Conservation (phyloP, 2,888 invertebrate genomes). For the Diploptera punctata region DNA sequence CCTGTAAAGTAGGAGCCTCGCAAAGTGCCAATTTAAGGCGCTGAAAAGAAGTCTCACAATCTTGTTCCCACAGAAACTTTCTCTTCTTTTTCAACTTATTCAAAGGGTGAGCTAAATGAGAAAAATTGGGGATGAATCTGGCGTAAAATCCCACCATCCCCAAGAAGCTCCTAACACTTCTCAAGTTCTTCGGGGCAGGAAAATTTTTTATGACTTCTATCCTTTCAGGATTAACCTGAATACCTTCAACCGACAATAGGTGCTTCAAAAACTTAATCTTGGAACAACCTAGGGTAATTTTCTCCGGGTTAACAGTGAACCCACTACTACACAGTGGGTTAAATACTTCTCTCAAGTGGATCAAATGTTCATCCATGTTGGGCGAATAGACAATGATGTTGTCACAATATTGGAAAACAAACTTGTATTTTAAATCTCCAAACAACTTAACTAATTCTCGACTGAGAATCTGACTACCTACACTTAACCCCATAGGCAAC, state of each 20-base stretch:
- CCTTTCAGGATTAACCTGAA: background rate
- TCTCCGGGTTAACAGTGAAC: background rate
- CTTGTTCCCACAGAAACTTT: too few species aligned
- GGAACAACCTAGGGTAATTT: background rate
- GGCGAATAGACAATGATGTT: background rate
- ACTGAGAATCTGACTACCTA: background rate
- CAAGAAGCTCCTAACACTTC: background rate
- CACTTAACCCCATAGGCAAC: background rate
- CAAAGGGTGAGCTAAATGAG: background rate
- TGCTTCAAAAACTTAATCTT: background rate
- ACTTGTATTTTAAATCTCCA: background rate
- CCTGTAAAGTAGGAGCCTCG: too few species aligned
- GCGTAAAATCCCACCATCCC: background rate
- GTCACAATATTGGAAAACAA: background rate
- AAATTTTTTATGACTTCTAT: background rate
- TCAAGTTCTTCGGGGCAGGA: background rate
- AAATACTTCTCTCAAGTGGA: background rate
- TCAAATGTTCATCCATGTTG: background rate
- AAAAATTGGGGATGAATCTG: background rate
- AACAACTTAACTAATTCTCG: background rate
- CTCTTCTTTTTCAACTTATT: background rate
- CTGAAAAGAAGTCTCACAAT: too few species aligned
- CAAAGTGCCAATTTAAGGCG: too few species aligned
- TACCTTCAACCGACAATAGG: background rate
- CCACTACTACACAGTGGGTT: background rate